Conservation (phyloP, 2,888 invertebrate genomes). For the Bedellia somnulentella region DNA sequence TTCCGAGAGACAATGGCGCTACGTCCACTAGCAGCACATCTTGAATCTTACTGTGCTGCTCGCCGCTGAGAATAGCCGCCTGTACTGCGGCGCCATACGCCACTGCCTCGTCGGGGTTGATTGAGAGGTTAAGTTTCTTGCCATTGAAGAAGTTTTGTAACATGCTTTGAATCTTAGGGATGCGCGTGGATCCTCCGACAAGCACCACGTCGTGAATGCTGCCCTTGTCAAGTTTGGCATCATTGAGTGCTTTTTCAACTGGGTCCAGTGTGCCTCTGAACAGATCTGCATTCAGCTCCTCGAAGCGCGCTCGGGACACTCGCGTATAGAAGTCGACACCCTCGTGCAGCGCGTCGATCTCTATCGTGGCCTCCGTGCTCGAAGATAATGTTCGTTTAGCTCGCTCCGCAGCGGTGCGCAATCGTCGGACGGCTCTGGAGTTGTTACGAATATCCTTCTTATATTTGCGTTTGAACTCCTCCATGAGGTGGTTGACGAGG, state of each 20-base stretch:
- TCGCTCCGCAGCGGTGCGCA: conserved; percentile 76
- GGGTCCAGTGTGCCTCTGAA: conserved; percentile 75
- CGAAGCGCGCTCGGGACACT: conserved; percentile 73
- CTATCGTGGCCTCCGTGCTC: conserved; percentile 73
- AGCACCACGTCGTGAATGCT: conserved; percentile 78
- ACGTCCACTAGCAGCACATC: conserved; percentile 65
- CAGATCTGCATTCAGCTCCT: conserved; percentile 72
- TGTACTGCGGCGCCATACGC: conserved; percentile 78
- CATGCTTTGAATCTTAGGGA: conserved; percentile 77
- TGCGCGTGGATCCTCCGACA: conserved; percentile 80
- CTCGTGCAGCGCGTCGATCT: conserved; percentile 74
- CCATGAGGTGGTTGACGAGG: conserved; percentile 66
- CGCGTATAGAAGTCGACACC: conserved; percentile 71
- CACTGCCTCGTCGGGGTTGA: conserved; percentile 81
- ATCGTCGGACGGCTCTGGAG: conserved; percentile 67
- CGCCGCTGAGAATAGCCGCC: conserved; percentile 71
- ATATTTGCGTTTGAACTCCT: conserved; percentile 73
- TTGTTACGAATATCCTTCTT: conserved; percentile 69
- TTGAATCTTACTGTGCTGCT: conserved; percentile 75
- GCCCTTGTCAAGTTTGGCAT: conserved; percentile 77
- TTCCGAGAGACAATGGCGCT: conserved; percentile 68
- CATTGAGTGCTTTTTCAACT: conserved; percentile 75
- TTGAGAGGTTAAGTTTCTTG: conserved; percentile 71
- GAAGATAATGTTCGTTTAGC: conserved; percentile 78
- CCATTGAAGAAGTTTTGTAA: conserved; percentile 76